These are phyloP conservation scores for Harpagifer antarcticus DNA, from an alignment of 2,797 vertebrate species.

Conservation along the genomic window DNA sequence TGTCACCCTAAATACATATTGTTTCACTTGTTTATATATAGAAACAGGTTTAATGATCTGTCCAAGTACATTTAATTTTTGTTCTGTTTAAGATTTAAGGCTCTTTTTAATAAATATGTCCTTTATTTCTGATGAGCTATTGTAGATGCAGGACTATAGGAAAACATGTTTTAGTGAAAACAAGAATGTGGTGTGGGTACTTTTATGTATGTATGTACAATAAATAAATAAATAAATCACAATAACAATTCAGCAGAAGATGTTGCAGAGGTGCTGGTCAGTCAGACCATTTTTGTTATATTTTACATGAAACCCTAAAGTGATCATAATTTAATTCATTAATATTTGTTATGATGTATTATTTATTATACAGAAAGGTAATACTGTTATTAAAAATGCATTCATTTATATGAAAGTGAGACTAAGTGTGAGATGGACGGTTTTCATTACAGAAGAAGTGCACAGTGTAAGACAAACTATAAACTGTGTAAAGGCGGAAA, in stretches of 20 bases:
- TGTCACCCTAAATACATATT: neutral
- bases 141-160: neutral
- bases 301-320: neutral
- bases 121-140: neutral
- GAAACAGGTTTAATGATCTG: neutral
- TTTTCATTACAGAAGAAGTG: constrained; percentile 15
- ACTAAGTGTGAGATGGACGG: neutral
- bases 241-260: neutral
- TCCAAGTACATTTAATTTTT: neutral
- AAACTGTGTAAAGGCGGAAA: neutral
- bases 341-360: neutral
- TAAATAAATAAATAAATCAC: neutral
- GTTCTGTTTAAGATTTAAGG: neutral
- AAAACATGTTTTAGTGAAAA: neutral
- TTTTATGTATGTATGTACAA: neutral
- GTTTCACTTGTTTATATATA: neutral
- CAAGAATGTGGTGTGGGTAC: neutral
- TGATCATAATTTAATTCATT: neutral
- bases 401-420: neutral
- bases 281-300: neutral
- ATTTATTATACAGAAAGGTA: neutral
- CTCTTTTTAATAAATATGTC: neutral
- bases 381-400: neutral
- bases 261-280: too few species aligned
- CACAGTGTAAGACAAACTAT: neutral